These are phyloP conservation scores for Drosophila testacea DNA, from an alignment of 2,888 invertebrate species.

Conservation along the genomic window DNA sequence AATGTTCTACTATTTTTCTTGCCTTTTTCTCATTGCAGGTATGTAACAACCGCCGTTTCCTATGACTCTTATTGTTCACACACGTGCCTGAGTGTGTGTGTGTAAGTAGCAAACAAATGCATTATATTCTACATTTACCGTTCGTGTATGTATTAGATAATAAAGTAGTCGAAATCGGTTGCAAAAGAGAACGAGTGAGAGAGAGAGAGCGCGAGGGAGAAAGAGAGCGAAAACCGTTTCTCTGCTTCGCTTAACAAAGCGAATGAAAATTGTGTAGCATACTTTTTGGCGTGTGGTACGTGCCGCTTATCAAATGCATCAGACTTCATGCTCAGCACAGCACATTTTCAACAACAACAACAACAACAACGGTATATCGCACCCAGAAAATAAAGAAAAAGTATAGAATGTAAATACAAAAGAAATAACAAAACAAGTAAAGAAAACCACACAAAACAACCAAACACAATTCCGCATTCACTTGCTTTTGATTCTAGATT, in stretches of 20 bases:
- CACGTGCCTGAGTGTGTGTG: conserved; percentile 10
- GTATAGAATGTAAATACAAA: conserved; percentile 8
- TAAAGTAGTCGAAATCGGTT: conserved; percentile 67
- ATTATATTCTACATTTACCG: conserved; percentile 42
- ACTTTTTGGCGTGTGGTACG: conserved; percentile 71
- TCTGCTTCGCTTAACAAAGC: conserved; percentile 44
- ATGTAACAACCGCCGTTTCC: conserved; percentile 69
- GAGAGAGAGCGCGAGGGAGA: conserved; percentile 10
- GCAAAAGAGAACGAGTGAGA: conserved; percentile 6
- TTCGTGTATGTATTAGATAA: conserved; percentile 59
- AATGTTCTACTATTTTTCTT: conserved; percentile 53
- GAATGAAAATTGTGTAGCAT: conserved; percentile 53
- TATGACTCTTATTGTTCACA: conserved; percentile 32
- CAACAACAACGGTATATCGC: not conserved
- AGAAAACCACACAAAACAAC: conserved; percentile 24
- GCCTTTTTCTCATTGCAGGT: conserved; percentile 63
- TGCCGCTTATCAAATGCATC: conserved; percentile 78
- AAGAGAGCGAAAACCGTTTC: conserved; percentile 24
- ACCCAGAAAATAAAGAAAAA: not conserved
- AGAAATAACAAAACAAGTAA: conserved; percentile 9
- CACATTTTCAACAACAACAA: conserved; percentile 29
- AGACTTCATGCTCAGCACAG: conserved; percentile 59
- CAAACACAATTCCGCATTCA: conserved; percentile 33
- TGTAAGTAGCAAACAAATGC: conserved; percentile 71
- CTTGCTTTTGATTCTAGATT: conserved; percentile 30